Evolutionary conservation across 2,797 vertebrate species (phyloP).

Genomic region (Hybognathus amarus): DNA sequence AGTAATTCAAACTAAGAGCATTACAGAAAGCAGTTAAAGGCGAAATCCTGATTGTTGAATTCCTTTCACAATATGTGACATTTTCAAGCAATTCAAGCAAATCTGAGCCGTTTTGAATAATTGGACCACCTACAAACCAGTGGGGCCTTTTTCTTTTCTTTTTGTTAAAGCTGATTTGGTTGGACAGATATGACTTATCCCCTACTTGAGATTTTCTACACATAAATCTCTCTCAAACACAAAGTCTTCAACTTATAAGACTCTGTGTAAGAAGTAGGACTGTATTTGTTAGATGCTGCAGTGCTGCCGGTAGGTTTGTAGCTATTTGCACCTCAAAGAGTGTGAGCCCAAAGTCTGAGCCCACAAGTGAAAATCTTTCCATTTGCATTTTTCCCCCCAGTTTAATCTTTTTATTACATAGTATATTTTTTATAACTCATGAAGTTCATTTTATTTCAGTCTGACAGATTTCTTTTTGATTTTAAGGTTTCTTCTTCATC

Average conservation of each 20-base stretch:
- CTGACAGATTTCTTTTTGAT: neutral
- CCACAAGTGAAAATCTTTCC: neutral
- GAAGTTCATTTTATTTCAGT: neutral
- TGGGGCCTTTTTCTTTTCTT: neutral
- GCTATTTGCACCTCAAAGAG: conserved; percentile 1
- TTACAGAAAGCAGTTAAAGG: conserved; percentile 14
- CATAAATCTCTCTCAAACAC: neutral
- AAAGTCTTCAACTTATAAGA: neutral
- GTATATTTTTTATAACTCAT: too few species aligned
- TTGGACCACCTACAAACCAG: neutral
- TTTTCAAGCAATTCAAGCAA: neutral
- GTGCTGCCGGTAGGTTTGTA: neutral
- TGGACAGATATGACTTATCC: neutral
- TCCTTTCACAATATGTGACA: neutral
- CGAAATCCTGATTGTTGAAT: neutral
- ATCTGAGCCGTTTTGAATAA: neutral
- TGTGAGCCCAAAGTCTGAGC: neutral
- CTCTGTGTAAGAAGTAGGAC: neutral
- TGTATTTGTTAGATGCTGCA: neutral
- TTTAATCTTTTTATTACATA: neutral
- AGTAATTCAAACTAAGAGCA: neutral
- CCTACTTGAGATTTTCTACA: neutral
- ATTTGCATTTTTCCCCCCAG: neutral
- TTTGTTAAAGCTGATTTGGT: conserved; percentile 1
- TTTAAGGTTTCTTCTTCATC: neutral